Percentiles rank a stretch among this genome's conserved stretches.
Conservation (phyloP, 2,888 invertebrate species). For the Onthophagus sagittarius region DNA sequence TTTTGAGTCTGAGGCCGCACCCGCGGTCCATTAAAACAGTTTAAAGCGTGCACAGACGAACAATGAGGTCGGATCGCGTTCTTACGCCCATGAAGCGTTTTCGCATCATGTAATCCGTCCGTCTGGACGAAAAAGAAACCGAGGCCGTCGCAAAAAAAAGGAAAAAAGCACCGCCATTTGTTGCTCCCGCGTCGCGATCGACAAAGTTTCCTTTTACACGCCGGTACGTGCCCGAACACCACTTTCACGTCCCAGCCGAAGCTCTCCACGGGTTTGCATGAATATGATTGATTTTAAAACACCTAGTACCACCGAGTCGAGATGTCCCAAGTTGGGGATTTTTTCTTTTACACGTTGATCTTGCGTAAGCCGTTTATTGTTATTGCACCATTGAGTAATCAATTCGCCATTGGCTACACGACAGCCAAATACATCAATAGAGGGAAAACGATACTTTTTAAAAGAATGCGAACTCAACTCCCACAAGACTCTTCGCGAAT, state of each 20-base stretch:
- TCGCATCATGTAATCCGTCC: background rate
- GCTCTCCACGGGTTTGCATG: background rate
- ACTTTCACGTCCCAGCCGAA: background rate
- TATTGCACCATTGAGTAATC: background rate
- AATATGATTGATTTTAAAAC: slow-evolving; percentile 10
- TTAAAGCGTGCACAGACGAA: slow-evolving; percentile 7
- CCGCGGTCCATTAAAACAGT: slow-evolving; percentile 1
- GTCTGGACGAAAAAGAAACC: background rate
- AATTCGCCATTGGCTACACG: background rate
- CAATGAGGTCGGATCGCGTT: background rate
- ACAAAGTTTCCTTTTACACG: background rate
- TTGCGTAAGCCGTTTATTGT: background rate
- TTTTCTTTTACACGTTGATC: background rate
- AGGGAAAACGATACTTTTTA: background rate
- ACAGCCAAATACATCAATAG: background rate
- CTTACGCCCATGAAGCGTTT: background rate
- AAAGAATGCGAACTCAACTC: background rate
- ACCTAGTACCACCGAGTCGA: background rate
- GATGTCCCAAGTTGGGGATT: background rate
- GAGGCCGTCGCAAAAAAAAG: background rate
- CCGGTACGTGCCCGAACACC: slow-evolving; percentile 2
- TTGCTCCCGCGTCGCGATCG: background rate
- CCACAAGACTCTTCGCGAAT: background rate
- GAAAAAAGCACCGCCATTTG: background rate
- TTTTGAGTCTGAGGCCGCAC: slow-evolving; percentile 4